These are phyloP conservation scores for Chaetodon trifascialis DNA, from an alignment of 2,113 vertebrate genomes.

Conservation along the genomic window DNA sequence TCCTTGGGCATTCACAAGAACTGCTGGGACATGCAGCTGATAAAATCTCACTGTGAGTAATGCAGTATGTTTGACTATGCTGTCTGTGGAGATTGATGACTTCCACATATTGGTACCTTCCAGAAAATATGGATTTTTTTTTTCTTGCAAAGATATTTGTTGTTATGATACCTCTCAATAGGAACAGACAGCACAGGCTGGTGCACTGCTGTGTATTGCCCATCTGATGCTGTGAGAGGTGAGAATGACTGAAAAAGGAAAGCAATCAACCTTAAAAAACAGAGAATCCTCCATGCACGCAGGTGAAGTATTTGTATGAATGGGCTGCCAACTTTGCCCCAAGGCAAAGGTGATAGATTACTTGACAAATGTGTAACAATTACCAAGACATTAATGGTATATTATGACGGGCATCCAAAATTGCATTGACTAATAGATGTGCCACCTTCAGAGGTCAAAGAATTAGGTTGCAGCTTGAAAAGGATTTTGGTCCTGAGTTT, in stretches of 20 bases:
- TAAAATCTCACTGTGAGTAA: slow-evolving; percentile 47
- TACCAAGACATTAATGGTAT: slow-evolving; percentile 6
- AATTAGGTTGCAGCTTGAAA: slow-evolving; percentile 54
- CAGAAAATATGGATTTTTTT: background rate
- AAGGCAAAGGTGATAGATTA: slow-evolving; percentile 45
- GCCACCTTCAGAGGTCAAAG: slow-evolving; percentile 20
- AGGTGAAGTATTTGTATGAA: slow-evolving; percentile 38
- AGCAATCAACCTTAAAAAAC: slow-evolving; percentile 8
- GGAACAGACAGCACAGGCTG: background rate
- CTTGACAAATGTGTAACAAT: slow-evolving; percentile 45
- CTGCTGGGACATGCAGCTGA: slow-evolving; percentile 60
- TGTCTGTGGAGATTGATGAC: slow-evolving; percentile 27
- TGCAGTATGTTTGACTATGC: slow-evolving; percentile 5
- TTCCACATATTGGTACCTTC: slow-evolving; percentile 12
- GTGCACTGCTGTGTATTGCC: background rate
- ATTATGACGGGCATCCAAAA: slow-evolving; percentile 29
- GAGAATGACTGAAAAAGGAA: slow-evolving; percentile 24
- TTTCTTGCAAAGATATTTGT: background rate
- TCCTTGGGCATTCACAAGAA: slow-evolving; percentile 16
- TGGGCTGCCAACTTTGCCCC: slow-evolving; percentile 47
- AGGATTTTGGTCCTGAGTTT: slow-evolving; percentile 6
- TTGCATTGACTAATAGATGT: slow-evolving; percentile 12
- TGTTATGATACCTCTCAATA: background rate
- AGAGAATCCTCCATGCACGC: background rate
- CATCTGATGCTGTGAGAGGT: slow-evolving; percentile 9